A percentile compares a stretch with the other conserved stretches of the same genome.
phyloP scores from a whole-genome alignment of 2,113 vertebrate genomes.

The Sylvia atricapilla region DNA sequence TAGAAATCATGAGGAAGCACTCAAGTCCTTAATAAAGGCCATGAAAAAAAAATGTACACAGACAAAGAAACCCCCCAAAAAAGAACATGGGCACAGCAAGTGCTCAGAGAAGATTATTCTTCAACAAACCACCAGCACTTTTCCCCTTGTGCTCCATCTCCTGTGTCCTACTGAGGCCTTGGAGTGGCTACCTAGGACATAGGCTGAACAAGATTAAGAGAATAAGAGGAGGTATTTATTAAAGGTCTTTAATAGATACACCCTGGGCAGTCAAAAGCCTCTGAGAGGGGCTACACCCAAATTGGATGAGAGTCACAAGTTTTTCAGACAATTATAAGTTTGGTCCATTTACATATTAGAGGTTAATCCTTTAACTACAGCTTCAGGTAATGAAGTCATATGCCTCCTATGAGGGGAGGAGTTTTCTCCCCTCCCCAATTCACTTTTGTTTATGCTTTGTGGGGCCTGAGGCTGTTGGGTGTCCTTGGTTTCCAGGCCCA shows the following conservation, averaged over 20 bases:
- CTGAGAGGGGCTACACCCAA: neutral
- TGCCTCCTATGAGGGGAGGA: too few relatives aligned
- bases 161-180: neutral
- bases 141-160: neutral
- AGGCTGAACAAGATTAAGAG: neutral
- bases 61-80: neutral
- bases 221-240: neutral
- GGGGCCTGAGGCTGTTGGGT: too few relatives aligned
- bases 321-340: neutral
- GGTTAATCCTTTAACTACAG: neutral
- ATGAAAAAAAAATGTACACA: neutral
- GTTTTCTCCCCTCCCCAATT: neutral
- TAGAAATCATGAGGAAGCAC: neutral
- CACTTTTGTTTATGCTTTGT: neutral
- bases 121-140: neutral
- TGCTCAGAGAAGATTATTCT: neutral
- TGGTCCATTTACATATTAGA: neutral
- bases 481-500: neutral
- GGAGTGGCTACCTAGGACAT: neutral
- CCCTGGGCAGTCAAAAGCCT: neutral
- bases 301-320: rapidly evolving
- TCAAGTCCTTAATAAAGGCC: neutral
- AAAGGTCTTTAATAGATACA: neutral
- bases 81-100: rapidly evolving
- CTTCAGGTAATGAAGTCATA: neutral